Percentiles rank a stretch among this genome's conserved stretches.
Evolutionary conservation across 2,797 vertebrate genomes (phyloP).

Genomic region (Scyliorhinus canicula): DNA sequence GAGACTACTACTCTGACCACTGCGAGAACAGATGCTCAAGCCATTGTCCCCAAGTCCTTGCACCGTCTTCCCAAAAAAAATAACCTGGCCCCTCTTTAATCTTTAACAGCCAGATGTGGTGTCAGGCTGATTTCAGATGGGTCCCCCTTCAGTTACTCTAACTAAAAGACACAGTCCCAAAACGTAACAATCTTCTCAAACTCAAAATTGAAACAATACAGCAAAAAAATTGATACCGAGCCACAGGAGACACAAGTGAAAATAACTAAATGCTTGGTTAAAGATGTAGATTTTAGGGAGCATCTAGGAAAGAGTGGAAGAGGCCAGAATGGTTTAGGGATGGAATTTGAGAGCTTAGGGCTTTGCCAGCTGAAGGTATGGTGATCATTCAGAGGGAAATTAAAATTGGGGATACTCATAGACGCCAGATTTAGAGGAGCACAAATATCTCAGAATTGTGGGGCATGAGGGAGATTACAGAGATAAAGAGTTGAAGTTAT

Average conservation of each 20-base stretch:
- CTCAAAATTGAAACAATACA: not conserved
- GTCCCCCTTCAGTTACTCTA: not conserved
- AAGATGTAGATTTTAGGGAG: not conserved
- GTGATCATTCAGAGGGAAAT: too few species aligned
- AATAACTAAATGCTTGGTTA: not conserved
- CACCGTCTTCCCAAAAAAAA: not conserved
- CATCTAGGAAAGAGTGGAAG: not conserved
- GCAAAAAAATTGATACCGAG: not conserved
- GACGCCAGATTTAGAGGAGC: too few species aligned
- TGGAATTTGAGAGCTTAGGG: too few species aligned
- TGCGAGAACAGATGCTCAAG: not conserved
- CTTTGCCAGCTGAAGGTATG: too few species aligned
- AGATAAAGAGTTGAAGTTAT: too few species aligned
- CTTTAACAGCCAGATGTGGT: not conserved
- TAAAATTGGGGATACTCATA: too few species aligned
- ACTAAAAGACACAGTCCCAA: not conserved
- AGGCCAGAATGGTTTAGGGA: too few species aligned
- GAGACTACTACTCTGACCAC: not conserved
- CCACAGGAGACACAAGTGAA: not conserved
- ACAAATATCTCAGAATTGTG: too few species aligned
- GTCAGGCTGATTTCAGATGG: not conserved
- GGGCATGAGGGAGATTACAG: too few species aligned
- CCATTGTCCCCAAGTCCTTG: not conserved
- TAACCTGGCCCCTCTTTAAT: not conserved
- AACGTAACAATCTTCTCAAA: not conserved